A percentile compares a stretch with the other conserved stretches of the same genome.
Evolutionary conservation across 1,140 invertebrate species (phyloP).

Genomic region (Tenebrio molitor): DNA sequence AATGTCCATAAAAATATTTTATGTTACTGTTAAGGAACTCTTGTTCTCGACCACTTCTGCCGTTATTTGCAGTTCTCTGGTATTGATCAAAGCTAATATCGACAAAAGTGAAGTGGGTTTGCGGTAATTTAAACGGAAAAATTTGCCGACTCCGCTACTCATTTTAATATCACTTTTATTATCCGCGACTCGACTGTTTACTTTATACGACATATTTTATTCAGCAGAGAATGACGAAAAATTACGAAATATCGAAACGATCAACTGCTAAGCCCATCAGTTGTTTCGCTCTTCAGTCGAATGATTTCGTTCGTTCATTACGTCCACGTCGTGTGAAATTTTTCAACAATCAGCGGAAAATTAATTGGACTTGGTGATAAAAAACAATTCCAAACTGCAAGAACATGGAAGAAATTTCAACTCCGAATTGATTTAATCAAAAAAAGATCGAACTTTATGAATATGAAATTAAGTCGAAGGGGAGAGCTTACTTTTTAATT

Average conservation of each 20-base stretch:
- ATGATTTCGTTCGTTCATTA: too few relatives aligned
- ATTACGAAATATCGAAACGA: constrained; percentile 1
- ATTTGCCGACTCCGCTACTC: constrained; percentile 23
- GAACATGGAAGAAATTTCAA: constrained; percentile 19
- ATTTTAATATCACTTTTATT: constrained; percentile 32
- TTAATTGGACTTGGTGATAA: too few relatives aligned
- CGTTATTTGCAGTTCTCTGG: constrained; percentile 20
- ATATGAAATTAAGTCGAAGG: constrained; percentile 11
- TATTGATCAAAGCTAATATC: constrained; percentile 30
- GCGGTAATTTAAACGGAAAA: constrained; percentile 25
- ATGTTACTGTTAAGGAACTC: constrained; percentile 18
- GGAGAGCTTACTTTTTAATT: constrained; percentile 16
- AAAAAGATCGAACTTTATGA: constrained; percentile 34
- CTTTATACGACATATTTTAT: constrained; percentile 25
- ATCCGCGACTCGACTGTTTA: constrained; percentile 1
- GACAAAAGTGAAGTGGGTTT: constrained; percentile 17
- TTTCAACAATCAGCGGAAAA: too few relatives aligned
- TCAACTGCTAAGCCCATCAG: neutral
- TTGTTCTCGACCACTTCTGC: constrained; percentile 25
- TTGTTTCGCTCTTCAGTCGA: neutral
- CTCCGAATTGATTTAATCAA: constrained; percentile 21
- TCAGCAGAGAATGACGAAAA: constrained; percentile 12
- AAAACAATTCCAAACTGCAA: constrained; percentile 3
- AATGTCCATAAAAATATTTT: constrained; percentile 27
- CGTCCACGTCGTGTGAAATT: too few relatives aligned